Conservation (phyloP, 2,888 invertebrate genomes). For the Tricholauxania praeusta region DNA sequence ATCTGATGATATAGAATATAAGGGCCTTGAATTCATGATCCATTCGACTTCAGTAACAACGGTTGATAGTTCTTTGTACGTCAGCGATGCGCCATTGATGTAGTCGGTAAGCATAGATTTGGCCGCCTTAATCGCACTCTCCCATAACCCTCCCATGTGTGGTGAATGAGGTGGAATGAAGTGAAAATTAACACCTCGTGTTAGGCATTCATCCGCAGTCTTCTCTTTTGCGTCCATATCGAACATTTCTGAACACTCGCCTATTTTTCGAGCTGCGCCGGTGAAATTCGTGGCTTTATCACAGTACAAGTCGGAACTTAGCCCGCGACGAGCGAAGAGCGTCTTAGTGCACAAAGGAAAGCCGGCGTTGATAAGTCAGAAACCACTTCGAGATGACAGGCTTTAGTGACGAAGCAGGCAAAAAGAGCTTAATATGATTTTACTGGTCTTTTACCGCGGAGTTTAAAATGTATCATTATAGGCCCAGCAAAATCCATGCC, state of each 20-base stretch:
- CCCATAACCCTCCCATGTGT: slow-evolving; percentile 18
- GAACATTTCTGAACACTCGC: not conserved
- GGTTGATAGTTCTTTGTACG: slow-evolving; percentile 17
- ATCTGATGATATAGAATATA: slow-evolving; percentile 15
- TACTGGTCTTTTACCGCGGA: slow-evolving; percentile 25
- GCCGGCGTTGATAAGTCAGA: slow-evolving; percentile 36
- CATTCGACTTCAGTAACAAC: slow-evolving; percentile 19
- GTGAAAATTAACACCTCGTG: slow-evolving; percentile 21
- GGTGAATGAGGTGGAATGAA: slow-evolving; percentile 17
- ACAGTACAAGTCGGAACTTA: slow-evolving; percentile 23
- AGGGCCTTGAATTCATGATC: slow-evolving; percentile 29
- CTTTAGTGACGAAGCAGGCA: slow-evolving; percentile 41
- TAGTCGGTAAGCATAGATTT: slow-evolving; percentile 1
- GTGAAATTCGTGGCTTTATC: slow-evolving; percentile 36
- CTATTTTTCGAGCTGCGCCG: slow-evolving; percentile 7
- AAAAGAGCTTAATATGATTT: slow-evolving; percentile 42
- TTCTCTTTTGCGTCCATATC: not conserved
- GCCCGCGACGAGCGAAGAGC: slow-evolving; percentile 37
- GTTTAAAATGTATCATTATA: slow-evolving; percentile 21
- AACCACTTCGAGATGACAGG: slow-evolving; percentile 44
- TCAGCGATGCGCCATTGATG: slow-evolving; percentile 13
- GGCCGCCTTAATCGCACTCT: slow-evolving; percentile 16
- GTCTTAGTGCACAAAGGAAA: slow-evolving; percentile 34
- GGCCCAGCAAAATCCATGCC: slow-evolving; percentile 41
- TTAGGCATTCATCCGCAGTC: not conserved